A percentile compares a stretch with the other conserved stretches of the same genome.
phyloP scores from a whole-genome alignment of 1,140 invertebrate species.

The Leptopilina clavipes region DNA sequence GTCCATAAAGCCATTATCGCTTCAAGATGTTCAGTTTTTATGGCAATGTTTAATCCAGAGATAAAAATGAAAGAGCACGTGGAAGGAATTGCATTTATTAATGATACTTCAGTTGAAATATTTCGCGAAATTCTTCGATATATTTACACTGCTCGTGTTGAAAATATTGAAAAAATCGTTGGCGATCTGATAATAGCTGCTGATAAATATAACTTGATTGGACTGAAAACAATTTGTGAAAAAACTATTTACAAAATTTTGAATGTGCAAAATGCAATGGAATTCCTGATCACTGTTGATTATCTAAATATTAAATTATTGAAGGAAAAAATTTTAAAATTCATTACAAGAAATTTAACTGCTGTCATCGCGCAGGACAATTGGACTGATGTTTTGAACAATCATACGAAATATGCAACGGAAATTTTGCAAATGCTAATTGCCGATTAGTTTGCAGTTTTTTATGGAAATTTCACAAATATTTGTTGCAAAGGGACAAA shows the following conservation, averaged over 20 bases:
- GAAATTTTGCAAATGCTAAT: not conserved
- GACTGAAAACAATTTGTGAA: not conserved
- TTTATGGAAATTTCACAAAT: too few relatives aligned
- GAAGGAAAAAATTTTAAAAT: not conserved
- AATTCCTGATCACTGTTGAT: not conserved
- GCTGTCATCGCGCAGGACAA: not conserved
- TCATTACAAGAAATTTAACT: not conserved
- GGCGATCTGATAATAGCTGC: not conserved
- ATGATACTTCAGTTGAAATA: not conserved
- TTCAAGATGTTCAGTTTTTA: conserved; percentile 17
- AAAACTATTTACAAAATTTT: not conserved
- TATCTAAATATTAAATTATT: not conserved
- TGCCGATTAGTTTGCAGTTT: not conserved
- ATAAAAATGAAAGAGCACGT: not conserved
- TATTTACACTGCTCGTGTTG: conserved; percentile 6
- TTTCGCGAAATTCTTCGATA: conserved; percentile 9
- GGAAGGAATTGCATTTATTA: not conserved
- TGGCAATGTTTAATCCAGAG: conserved; percentile 11
- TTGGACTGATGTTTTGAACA: not conserved
- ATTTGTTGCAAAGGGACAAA: not conserved
- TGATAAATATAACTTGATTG: conserved; percentile 12
- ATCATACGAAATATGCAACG: not conserved
- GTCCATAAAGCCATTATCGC: conserved; percentile 1
- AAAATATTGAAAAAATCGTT: conserved; percentile 7
- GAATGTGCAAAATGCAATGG: not conserved